These are phyloP conservation scores for Paracyclopina nana DNA, from an alignment of 1,140 invertebrate species.

Conservation along the genomic window DNA sequence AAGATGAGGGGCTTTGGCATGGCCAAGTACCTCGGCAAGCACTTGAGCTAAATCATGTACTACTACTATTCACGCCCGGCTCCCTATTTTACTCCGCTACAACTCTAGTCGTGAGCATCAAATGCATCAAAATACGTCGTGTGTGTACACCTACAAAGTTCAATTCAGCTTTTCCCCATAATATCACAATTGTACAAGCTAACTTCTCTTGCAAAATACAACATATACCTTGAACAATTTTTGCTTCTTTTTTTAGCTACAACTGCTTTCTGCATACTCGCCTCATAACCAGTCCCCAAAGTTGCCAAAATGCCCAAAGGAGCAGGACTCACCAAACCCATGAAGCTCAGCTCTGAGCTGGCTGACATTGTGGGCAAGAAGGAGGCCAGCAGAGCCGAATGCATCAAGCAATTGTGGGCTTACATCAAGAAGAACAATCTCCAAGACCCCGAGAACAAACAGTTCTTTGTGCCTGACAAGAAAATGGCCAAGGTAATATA, in stretches of 20 bases:
- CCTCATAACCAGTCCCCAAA: background rate
- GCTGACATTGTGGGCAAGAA: slow-evolving; percentile 13
- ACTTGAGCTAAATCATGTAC: too few species aligned
- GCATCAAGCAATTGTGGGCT: slow-evolving; percentile 14
- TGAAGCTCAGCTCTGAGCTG: slow-evolving; percentile 14
- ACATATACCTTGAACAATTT: background rate
- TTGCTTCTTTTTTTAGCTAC: background rate
- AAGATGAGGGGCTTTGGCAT: background rate
- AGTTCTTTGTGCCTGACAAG: slow-evolving; percentile 15
- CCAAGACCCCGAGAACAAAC: slow-evolving; percentile 16
- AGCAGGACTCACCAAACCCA: slow-evolving; percentile 15
- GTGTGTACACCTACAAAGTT: too few species aligned
- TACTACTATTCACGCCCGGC: too few species aligned
- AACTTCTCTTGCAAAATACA: background rate
- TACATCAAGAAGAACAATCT: slow-evolving; percentile 16
- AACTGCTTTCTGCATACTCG: background rate
- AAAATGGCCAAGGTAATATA: slow-evolving; percentile 12
- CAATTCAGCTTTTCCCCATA: background rate
- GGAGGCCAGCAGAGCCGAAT: slow-evolving; percentile 9
- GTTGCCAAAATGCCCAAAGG: slow-evolving; percentile 8
- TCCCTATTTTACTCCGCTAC: too few species aligned
- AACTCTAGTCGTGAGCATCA: too few species aligned
- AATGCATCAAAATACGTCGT: too few species aligned
- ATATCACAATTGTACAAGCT: background rate
- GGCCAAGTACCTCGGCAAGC: background rate